Conservation (phyloP, 1,140 invertebrate genomes). For the Cyrtorhinus lividipennis region DNA sequence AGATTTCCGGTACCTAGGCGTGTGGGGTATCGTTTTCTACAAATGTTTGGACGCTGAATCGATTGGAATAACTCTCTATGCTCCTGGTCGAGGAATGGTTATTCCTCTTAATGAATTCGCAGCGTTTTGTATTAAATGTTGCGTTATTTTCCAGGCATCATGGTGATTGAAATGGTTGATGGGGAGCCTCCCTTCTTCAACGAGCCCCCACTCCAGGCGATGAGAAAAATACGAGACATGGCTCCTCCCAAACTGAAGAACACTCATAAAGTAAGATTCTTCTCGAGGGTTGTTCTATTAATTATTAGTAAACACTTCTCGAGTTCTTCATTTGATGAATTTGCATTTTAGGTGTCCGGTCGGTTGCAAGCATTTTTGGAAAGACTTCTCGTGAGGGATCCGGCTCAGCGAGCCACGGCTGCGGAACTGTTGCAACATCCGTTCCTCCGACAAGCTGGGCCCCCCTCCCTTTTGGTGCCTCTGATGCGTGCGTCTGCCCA, state of each 20-base stretch:
- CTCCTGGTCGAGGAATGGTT: no score
- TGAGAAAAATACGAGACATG: constrained; percentile 94
- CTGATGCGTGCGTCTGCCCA: constrained; percentile 66
- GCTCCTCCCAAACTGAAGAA: constrained; percentile 92
- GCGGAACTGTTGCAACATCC: constrained; percentile 83
- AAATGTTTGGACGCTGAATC: no score
- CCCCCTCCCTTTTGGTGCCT: constrained; percentile 78
- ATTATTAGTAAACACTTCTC: no score
- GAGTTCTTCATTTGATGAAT: no score
- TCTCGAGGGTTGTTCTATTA: no score
- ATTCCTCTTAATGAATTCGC: no score
- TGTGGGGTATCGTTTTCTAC: no score
- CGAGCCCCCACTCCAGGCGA: constrained; percentile 91
- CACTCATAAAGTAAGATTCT: constrained; percentile 69
- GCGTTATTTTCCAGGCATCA: constrained; percentile 50
- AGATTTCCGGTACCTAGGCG: no score
- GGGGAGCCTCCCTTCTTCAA: constrained; percentile 99
- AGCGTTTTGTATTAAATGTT: no score
- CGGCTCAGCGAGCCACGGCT: constrained; percentile 78
- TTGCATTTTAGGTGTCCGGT: constrained; percentile 64
- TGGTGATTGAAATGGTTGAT: constrained; percentile 98
- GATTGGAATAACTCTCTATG: no score
- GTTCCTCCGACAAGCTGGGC: constrained; percentile 82
- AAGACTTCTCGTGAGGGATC: constrained; percentile 86
- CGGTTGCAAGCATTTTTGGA: constrained; percentile 83